Evolutionary conservation across 2,113 vertebrate genomes (phyloP).

Genomic region (Bubo blakistoni): DNA sequence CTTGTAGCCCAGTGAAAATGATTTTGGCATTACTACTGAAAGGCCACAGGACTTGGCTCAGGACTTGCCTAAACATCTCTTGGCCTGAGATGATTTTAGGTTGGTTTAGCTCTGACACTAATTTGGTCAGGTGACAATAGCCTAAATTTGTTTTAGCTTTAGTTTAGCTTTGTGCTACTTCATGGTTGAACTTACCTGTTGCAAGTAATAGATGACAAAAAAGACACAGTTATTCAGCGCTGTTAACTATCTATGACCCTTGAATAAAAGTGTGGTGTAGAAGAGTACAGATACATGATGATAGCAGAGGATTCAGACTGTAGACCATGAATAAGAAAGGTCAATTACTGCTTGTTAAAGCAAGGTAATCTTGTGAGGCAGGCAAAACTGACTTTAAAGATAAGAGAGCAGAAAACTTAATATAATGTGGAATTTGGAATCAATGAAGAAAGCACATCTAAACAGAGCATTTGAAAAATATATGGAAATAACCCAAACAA

Average conservation of each 20-base stretch:
- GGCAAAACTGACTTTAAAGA: not conserved
- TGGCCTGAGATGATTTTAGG: not conserved
- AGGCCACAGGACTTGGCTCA: not conserved
- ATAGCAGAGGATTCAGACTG: not conserved
- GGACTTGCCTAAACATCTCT: not conserved
- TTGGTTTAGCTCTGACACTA: not conserved
- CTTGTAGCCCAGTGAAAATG: not conserved
- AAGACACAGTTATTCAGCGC: not conserved
- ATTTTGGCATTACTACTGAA: not conserved
- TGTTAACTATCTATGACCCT: not conserved
- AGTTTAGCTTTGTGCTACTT: not conserved
- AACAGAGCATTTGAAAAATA: not conserved
- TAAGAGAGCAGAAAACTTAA: not conserved
- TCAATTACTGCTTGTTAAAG: not conserved
- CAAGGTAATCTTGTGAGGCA: not conserved
- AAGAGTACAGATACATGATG: not conserved
- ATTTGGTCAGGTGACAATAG: not conserved
- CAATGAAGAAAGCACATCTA: not conserved
- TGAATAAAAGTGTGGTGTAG: not conserved
- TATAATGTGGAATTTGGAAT: not conserved
- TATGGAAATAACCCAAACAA: not conserved
- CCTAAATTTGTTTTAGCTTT: not conserved
- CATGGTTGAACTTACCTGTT: not conserved
- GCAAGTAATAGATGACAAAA: not conserved
- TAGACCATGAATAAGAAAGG: not conserved